These are phyloP conservation scores for Bradypodion ventrale DNA, from an alignment of 2,797 vertebrate species.

Conservation along the genomic window DNA sequence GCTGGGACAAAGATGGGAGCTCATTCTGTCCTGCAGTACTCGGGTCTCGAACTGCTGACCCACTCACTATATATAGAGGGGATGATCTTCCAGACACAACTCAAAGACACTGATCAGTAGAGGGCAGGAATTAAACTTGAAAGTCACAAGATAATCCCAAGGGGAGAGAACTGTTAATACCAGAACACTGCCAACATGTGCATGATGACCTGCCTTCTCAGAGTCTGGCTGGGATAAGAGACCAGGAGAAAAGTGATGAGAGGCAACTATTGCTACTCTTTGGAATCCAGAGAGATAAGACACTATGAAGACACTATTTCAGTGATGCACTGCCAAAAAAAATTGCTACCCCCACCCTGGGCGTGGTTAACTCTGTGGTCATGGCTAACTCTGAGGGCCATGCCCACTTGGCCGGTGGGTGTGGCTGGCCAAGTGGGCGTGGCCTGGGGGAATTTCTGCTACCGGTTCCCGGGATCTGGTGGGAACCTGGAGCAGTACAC, in stretches of 20 bases:
- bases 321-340: too few relatives aligned
- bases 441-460: too few relatives aligned
- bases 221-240: background rate
- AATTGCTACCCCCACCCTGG: too few relatives aligned
- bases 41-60: too few relatives aligned
- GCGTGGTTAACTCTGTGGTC: too few relatives aligned
- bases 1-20: too few relatives aligned
- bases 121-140: background rate
- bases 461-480: too few relatives aligned
- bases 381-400: too few relatives aligned
- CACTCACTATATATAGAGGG: background rate
- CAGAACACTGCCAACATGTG: background rate
- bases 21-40: too few relatives aligned
- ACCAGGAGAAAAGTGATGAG: background rate
- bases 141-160: background rate
- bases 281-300: conserved; percentile 27
- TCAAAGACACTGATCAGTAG: background rate
- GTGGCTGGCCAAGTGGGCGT: too few relatives aligned
- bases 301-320: background rate
- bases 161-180: background rate
- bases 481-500: too few relatives aligned
- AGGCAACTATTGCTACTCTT: background rate
- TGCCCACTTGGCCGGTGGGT: too few relatives aligned
- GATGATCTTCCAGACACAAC: background rate
- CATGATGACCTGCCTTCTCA: background rate